A percentile compares a stretch with the other conserved stretches of the same genome.
These are phyloP conservation scores for Nibea albiflora DNA, from an alignment of 2,113 vertebrate genomes.

Conservation along the genomic window DNA sequence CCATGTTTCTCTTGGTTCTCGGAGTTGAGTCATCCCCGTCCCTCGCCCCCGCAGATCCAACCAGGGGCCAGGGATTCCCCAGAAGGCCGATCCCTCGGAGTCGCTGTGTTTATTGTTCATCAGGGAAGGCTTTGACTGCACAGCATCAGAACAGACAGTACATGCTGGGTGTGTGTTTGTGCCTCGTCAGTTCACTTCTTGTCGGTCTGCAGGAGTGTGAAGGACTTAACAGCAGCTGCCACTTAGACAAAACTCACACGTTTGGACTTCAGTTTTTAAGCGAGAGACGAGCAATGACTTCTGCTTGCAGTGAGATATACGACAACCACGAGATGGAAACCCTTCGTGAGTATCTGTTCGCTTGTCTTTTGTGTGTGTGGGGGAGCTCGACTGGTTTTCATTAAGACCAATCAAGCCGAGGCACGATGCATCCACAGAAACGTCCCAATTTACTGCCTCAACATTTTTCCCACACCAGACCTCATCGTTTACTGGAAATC, in stretches of 20 bases:
- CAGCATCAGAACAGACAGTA: slow-evolving; percentile 50
- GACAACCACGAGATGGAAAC: slow-evolving; percentile 52
- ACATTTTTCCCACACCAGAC: not conserved
- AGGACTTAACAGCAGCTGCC: slow-evolving; percentile 44
- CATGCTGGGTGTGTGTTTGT: not conserved
- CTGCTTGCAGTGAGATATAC: slow-evolving; percentile 56
- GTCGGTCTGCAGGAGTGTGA: slow-evolving; percentile 2
- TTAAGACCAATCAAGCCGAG: slow-evolving; percentile 25
- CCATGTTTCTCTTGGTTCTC: slow-evolving; percentile 23
- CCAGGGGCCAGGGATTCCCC: slow-evolving; percentile 76
- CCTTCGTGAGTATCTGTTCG: slow-evolving; percentile 71
- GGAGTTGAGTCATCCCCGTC: slow-evolving; percentile 55
- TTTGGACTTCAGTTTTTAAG: slow-evolving; percentile 29
- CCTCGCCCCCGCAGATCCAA: slow-evolving; percentile 44
- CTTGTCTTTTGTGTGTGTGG: slow-evolving; percentile 32
- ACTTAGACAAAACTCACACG: not conserved
- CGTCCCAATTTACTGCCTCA: too few species aligned
- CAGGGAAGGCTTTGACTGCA: slow-evolving; percentile 45
- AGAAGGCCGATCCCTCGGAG: slow-evolving; percentile 69
- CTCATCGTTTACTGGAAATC: slow-evolving; percentile 24
- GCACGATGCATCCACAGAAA: slow-evolving; percentile 21
- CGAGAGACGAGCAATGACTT: slow-evolving; percentile 53
- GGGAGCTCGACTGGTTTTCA: slow-evolving; percentile 20
- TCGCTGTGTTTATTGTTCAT: slow-evolving; percentile 73
- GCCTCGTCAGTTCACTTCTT: slow-evolving; percentile 1